These are phyloP conservation scores for Cebus imitator DNA, from an alignment of 2,113 vertebrate genomes.

Conservation along the genomic window DNA sequence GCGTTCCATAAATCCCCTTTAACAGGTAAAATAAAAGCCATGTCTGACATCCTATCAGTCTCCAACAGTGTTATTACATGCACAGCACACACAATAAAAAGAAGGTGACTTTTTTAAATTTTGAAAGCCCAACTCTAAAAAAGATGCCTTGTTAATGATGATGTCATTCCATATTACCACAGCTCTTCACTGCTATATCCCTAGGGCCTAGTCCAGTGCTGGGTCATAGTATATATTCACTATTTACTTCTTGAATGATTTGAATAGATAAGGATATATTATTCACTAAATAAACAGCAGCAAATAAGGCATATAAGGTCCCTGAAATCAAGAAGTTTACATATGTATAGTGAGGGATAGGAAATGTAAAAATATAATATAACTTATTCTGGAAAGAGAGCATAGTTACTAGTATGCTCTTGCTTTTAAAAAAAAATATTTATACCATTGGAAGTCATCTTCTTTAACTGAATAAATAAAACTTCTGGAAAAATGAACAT, in stretches of 20 bases:
- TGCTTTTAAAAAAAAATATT: background rate
- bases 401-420: background rate
- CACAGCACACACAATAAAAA: slow-evolving; percentile 47
- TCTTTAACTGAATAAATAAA: background rate
- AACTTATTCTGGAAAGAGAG: background rate
- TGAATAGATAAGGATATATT: background rate
- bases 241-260: background rate
- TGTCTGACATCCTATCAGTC: slow-evolving; percentile 60
- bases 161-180: background rate
- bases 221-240: background rate
- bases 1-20: slow-evolving; percentile 65
- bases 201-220: background rate
- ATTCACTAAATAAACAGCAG: background rate
- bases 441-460: background rate
- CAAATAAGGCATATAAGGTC: background rate
- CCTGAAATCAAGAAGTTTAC: background rate
- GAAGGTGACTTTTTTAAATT: background rate
- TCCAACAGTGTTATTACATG: slow-evolving; percentile 71
- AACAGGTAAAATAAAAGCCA: slow-evolving; percentile 67
- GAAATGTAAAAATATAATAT: slow-evolving; percentile 13
- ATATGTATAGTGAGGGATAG: background rate
- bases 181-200: background rate
- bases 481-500: background rate
- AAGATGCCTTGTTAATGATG: background rate
- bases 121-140: slow-evolving; percentile 31